A percentile compares a stretch with the other conserved stretches of the same genome.
phyloP scores from a whole-genome alignment of 2,113 vertebrate genomes.

The Parotia lawesii region DNA sequence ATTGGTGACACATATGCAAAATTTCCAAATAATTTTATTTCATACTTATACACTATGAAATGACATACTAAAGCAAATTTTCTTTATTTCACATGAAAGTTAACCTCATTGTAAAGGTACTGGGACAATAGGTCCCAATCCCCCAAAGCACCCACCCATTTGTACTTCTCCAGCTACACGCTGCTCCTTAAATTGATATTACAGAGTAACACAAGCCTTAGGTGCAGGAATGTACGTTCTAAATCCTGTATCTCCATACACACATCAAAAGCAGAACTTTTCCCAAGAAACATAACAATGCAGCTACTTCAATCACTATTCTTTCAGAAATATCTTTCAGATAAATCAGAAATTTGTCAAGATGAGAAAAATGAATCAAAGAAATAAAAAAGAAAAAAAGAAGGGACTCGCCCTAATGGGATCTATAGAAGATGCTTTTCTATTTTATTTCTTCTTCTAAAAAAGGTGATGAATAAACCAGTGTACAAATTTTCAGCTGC shows the following conservation, averaged over 20 bases:
- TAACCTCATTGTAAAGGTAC: neutral
- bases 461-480: neutral
- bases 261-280: neutral
- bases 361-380: neutral
- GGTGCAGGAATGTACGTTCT: neutral
- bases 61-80: neutral
- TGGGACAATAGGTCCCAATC: neutral
- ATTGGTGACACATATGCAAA: neutral
- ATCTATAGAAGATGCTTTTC: neutral
- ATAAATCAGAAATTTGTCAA: neutral
- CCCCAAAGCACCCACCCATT: neutral
- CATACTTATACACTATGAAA: neutral
- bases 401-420: neutral
- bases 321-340: neutral
- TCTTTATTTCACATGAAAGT: neutral
- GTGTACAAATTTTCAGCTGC: neutral
- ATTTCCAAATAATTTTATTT: neutral
- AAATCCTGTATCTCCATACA: neutral
- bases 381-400: neutral
- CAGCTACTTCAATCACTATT: neutral
- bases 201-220: rapidly evolving
- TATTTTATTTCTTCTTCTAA: neutral
- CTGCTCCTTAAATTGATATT: neutral
- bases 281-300: neutral
- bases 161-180: neutral